Base-by-base conservation (phyloP, 2,888 invertebrate genomes). In the Latrodectus hesperus region DNA sequence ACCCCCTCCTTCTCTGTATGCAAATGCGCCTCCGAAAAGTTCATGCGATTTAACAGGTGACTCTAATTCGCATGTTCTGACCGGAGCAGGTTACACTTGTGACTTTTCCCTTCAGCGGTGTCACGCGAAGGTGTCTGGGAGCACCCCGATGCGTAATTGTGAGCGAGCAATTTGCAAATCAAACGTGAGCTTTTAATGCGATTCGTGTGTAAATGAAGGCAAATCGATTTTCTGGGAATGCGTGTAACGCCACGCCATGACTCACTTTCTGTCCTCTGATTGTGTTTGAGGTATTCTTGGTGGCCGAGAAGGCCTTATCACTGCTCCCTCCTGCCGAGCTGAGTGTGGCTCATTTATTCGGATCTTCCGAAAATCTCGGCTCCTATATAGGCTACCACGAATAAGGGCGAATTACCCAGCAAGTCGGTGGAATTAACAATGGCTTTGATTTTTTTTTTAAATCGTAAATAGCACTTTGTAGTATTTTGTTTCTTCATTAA, bases 181-280 rank as follows among this genome's bases (percentile, higher is more conserved):
- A 77, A 87, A 77, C 81, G 86, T 74, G 76, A 76, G 81, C 81
- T 77, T 81, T 87, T 87, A 87, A 87, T 82, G 86, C 26, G 79
- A 87, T 87, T 87, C 86, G 76, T 77, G 81, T 87, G 86, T 80
- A 81, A 87, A 87, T 87, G 77, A 85, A 81, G 86, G 49, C 67
- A 71, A 80, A 87, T 81, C 81, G 68, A 81, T 81, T 68, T 67
- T 22, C 52, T 71, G 70, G 80, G 53, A 75, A 80, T 70, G 78
- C 78, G 67, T 85, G 85, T 79, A 67, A 78, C 74, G 6, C n/a
- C 60, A 60, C 51, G 67, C 67, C 84, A 73, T 74, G 80, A 80
- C 65, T 84, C 71, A 84, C 71, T 77, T 86, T 74, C 71, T 75
- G 80, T 65, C 53, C 52, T 64, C 76, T 67, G 68, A 38, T 73